Base-by-base conservation (phyloP, 2,797 vertebrate species). In the Coregonus ussuriensis region DNA sequence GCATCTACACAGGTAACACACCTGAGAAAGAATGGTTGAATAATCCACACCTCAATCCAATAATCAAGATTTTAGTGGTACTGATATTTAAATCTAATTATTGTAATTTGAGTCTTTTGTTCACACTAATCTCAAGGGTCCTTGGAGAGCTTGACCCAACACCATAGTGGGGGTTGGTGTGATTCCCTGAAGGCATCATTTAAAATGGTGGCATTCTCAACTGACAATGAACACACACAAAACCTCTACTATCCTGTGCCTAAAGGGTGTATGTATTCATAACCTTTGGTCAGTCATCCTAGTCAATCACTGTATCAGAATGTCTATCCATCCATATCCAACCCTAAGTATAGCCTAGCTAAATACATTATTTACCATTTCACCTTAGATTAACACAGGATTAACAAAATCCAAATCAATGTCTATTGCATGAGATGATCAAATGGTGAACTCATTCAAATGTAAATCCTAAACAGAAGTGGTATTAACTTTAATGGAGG, bases 191-290 rank as follows among this genome's bases (percentile, higher is more conserved):
- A 85, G 91, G 87, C 80, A 84, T 88, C 88, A 79, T 91, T 91
- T 91, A 92, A 94, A 93, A 94, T 93, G 93, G 93, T 89, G 92
- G 89, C 89, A 91, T 85, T 85, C 85, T 92, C 83, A 35, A 70
- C 85, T 86, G 87, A 86, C 88, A 91, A 85, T 37, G 6, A 37
- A 35, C 16, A 54, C 7, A 41, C 52, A n/a, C 37, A 7, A 7
- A 37, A 37, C 6, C 37, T 37, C 21, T 35, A 33, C 16, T 69
- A 37, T 69, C 35, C 35, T 41, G 67, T 37, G 67, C 31, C 65
- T 67, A 31, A 67, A 33, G 31, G 65, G 29, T 67, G 65, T 33
- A 41, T 41, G 37, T 41, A 67, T 33, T 67, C 14, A 15, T 33
- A 66, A 33, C 65, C 65, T 67, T 16, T 33, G 29, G 29, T 14